These are phyloP conservation scores for Parazoanthus darwini DNA, from an alignment of 92 coral and sea anemone genomes.

Conservation along the genomic window DNA sequence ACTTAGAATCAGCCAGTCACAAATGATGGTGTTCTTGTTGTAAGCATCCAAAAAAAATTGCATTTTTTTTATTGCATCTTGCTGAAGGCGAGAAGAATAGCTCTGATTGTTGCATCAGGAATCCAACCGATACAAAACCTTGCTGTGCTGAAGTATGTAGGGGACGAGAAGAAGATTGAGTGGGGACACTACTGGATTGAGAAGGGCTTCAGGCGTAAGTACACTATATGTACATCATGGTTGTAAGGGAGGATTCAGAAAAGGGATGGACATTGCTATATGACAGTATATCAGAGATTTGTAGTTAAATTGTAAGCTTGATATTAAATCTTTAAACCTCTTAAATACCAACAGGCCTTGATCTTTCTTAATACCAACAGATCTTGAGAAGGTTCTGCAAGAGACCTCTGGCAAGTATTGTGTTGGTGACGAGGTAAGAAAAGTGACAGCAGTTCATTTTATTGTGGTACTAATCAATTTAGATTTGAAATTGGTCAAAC, in stretches of 20 bases:
- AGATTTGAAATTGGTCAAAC: no score
- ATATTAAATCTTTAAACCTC: neutral
- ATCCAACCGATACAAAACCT: conserved; percentile 92
- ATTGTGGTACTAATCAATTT: no score
- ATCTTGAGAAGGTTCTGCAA: conserved; percentile 75
- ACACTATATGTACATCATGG: no score
- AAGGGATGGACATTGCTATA: no score
- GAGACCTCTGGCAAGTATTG: conserved; percentile 89
- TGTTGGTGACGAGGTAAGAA: conserved; percentile 91
- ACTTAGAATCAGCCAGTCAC: neutral
- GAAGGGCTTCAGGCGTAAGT: conserved; percentile 84
- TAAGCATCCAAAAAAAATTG: neutral
- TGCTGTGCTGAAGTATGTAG: conserved; percentile 77
- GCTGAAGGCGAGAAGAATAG: conserved; percentile 70
- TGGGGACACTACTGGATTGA: conserved; percentile 96
- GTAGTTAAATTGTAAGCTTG: no score
- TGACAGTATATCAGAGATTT: no score
- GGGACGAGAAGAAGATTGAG: conserved; percentile 85
- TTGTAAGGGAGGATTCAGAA: no score
- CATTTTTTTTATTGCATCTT: neutral
- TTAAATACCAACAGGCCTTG: conserved; percentile 61
- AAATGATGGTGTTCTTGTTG: neutral
- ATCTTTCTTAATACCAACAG: conserved; percentile 46
- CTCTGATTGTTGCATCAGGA: conserved; percentile 62
- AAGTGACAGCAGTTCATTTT: no score